Evolutionary conservation across 2,797 vertebrate species (phyloP), one percentile per base, ranked within the genome.

Genomic region (Luscinia luscinia): DNA sequence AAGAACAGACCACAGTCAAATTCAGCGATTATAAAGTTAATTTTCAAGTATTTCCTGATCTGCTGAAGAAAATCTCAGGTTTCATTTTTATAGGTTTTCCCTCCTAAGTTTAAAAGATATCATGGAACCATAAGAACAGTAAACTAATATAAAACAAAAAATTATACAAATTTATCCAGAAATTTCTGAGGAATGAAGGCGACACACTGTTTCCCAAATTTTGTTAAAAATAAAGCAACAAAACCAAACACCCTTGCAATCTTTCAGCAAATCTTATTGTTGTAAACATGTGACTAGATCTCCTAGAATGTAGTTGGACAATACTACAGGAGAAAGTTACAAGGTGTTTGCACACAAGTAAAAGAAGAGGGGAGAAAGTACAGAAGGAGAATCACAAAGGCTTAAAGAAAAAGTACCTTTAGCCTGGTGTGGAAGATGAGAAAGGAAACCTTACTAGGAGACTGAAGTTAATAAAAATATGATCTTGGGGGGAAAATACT

Each of bases 51-150:
- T 59, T 86, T 58, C 6, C 43, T 43, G n/a, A 4, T 77, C 54
- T 84, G n/a, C n/a, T 9, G 2, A 69, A 62, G n/a, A 85, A 87
- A 81, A 67, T 14, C 19, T 48, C 13, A 59, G 9, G 9, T 49
- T 84, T 66, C 6, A 9, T 19, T 2, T n/a, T 67, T 45, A 36
- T 23, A 9, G 7, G 2, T 9, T 9, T 15, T 27, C 6, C 15
- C 6, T 3, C 1, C 12, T 11, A 22, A 8, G 21, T 55, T 51
- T 4, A 2, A 9, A 67, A 13, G n/a, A 12, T 40, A 32, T 21
- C 4, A 40, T 30, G 15, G 48, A 83, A 41, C 9, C 21, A 5
- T 19, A n/a, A 46, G 9, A 64, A 28, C 5, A n/a, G n/a, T 21
- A 40, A 61, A 68, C 36, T 23, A 79, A 19, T 23, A 41, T 32